A percentile compares a stretch with the other conserved stretches of the same genome.
phyloP scores from a whole-genome alignment of 2,797 vertebrate species.

The Thunnus albacares region DNA sequence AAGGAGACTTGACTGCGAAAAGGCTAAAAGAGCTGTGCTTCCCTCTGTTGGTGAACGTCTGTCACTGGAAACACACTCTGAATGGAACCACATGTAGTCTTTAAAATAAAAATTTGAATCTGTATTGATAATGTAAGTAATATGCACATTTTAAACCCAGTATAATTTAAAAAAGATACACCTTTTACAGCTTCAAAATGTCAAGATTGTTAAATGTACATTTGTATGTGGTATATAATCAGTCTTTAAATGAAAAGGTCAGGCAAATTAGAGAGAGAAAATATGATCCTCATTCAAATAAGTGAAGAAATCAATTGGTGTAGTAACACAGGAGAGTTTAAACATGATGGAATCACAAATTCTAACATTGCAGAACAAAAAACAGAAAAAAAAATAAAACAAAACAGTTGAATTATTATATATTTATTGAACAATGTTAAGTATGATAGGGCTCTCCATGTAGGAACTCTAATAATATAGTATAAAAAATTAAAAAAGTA shows the following conservation, averaged over 20 bases:
- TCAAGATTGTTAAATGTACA: not conserved
- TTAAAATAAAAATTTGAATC: not conserved
- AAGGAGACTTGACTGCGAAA: slow-evolving; percentile 40
- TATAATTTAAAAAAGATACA: too few relatives aligned
- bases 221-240: not conserved
- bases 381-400: not conserved
- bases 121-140: not conserved
- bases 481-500: slow-evolving; percentile 89
- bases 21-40: slow-evolving; percentile 37
- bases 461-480: slow-evolving; percentile 85
- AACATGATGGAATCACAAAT: not conserved
- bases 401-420: slow-evolving; percentile 62
- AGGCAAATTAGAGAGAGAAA: not conserved
- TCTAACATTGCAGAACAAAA: not conserved
- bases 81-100: not conserved
- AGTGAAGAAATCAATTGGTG: not conserved
- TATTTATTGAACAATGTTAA: slow-evolving; percentile 85
- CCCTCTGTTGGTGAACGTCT: slow-evolving; percentile 63
- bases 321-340: not conserved
- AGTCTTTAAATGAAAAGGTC: not conserved
- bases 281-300: slow-evolving; percentile 7
- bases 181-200: not conserved
- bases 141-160: not conserved
- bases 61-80: not conserved
- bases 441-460: slow-evolving; percentile 80